Conservation (phyloP, 2,888 invertebrate species). For the Gymnosoma rotundatum region DNA sequence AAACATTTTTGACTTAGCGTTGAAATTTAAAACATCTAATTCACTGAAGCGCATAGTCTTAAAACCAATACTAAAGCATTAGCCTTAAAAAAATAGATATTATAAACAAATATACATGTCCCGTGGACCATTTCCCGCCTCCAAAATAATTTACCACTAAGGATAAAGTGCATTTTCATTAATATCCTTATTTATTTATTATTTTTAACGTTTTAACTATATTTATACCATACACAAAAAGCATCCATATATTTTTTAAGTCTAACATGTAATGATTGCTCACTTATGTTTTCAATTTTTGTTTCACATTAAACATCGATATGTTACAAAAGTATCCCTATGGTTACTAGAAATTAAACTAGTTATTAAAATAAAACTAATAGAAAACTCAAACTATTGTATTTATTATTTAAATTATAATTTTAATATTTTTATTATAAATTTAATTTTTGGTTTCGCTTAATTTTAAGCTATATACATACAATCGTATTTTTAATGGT, state of each 20-base stretch:
- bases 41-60: too few relatives aligned
- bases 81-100: neutral
- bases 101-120: too few relatives aligned
- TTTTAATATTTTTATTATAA: constrained; percentile 36
- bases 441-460: constrained; percentile 45
- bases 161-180: constrained; percentile 52
- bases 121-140: constrained; percentile 11
- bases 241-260: constrained; percentile 33
- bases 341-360: constrained; percentile 13
- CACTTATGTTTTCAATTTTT: constrained; percentile 12
- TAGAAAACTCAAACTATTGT: constrained; percentile 55
- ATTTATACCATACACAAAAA: constrained; percentile 36
- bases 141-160: constrained; percentile 29
- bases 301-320: constrained; percentile 2
- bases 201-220: constrained; percentile 39
- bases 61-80: too few relatives aligned
- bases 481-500: constrained; percentile 58
- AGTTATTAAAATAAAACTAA: constrained; percentile 35
- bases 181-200: constrained; percentile 36
- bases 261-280: constrained; percentile 48
- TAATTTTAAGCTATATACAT: constrained; percentile 62
- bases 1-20: constrained; percentile 4
- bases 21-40: neutral
- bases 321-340: constrained; percentile 43
- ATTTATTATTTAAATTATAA: constrained; percentile 43